Evolutionary conservation across 2,797 vertebrate species (phyloP).

Genomic region (Nasua narica): DNA sequence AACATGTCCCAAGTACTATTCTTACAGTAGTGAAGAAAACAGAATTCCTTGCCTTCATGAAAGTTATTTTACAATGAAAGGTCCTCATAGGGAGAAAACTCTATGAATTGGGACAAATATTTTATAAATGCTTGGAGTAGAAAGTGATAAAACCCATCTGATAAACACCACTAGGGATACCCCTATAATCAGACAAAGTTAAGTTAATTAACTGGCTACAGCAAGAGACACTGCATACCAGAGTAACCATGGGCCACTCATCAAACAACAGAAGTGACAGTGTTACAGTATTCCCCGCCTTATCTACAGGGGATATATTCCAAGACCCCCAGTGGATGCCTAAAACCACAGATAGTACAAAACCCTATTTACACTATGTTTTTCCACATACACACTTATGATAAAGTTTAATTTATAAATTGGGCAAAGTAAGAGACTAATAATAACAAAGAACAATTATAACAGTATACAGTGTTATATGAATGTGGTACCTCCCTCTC

Average conservation of each 20-base stretch:
- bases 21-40: neutral
- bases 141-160: neutral
- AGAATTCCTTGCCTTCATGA: neutral
- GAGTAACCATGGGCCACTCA: neutral
- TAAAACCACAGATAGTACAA: neutral
- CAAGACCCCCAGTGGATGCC: neutral
- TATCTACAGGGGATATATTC: neutral
- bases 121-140: conserved; percentile 9
- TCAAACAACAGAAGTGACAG: neutral
- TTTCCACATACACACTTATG: neutral
- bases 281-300: neutral
- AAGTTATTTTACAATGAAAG: neutral
- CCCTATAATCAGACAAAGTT: neutral
- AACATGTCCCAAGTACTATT: neutral
- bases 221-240: neutral
- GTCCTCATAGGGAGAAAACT: neutral
- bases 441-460: neutral
- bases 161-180: neutral
- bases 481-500: neutral
- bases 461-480: neutral
- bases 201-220: conserved; percentile 4
- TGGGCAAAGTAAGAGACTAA: neutral
- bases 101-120: neutral
- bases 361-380: neutral
- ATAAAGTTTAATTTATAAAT: neutral